Evolutionary conservation across 2,888 invertebrate species (phyloP).

Genomic region (Dolichopus griseipennis): DNA sequence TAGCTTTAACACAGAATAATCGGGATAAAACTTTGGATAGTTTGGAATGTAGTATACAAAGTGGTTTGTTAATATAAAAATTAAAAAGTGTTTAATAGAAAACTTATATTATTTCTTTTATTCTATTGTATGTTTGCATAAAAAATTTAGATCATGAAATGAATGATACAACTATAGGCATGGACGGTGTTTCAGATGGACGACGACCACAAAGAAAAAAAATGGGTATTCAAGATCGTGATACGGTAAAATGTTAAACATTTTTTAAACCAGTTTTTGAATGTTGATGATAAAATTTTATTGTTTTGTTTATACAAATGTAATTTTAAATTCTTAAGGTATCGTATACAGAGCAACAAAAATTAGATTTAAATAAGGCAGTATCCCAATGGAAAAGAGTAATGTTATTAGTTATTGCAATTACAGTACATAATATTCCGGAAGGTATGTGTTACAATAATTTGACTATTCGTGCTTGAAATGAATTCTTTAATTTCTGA

Average conservation of each 20-base stretch:
- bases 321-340: conserved; percentile 11
- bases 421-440: conserved; percentile 85
- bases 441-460: conserved; percentile 35
- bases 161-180: conserved; percentile 29
- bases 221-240: conserved; percentile 30
- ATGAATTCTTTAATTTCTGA: conserved; percentile 33
- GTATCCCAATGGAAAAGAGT: conserved; percentile 81
- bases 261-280: neutral
- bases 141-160: conserved; percentile 2
- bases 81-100: neutral
- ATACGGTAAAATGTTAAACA: neutral
- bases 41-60: conserved; percentile 19
- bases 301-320: neutral
- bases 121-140: neutral
- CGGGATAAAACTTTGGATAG: conserved; percentile 49
- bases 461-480: neutral
- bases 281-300: too few species aligned
- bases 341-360: conserved; percentile 32
- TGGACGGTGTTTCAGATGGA: conserved; percentile 48
- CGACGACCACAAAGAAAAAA: conserved; percentile 45
- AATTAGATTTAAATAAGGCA: conserved; percentile 33
- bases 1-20: conserved; percentile 53
- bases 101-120: neutral
- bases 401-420: conserved; percentile 87
- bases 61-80: conserved; percentile 16